A percentile compares a stretch with the other conserved stretches of the same genome.
These are phyloP conservation scores for Ctena decussata DNA, from an alignment of 2,888 invertebrate species.

Conservation along the genomic window DNA sequence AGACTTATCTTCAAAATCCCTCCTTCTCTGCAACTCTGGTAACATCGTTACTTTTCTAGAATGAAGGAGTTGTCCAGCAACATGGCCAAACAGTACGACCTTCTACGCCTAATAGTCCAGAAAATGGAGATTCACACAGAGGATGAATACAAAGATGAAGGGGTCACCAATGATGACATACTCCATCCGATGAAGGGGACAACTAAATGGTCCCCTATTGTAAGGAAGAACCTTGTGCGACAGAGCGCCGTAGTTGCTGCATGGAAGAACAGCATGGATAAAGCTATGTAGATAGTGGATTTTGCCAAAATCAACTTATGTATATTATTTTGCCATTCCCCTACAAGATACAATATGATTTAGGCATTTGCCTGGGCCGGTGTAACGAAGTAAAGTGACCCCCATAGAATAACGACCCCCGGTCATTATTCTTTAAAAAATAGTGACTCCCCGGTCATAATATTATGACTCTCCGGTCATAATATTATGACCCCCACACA, in stretches of 20 bases:
- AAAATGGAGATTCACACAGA: slow-evolving; percentile 98
- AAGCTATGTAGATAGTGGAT: not conserved
- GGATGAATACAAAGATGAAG: slow-evolving; percentile 95
- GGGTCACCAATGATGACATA: slow-evolving; percentile 48
- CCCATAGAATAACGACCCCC: too few relatives aligned
- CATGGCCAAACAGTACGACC: slow-evolving; percentile 92
- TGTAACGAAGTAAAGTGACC: too few relatives aligned
- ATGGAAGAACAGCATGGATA: slow-evolving; percentile 56
- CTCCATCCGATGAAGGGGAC: not conserved
- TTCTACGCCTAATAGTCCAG: slow-evolving; percentile 91
- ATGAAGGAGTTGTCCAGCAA: slow-evolving; percentile 91
- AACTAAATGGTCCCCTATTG: slow-evolving; percentile 47
- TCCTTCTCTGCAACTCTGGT: too few relatives aligned
- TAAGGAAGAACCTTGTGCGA: slow-evolving; percentile 54
- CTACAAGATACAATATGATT: too few relatives aligned
- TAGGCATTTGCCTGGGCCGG: too few relatives aligned
- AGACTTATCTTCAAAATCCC: too few relatives aligned
- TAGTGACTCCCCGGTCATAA: too few relatives aligned
- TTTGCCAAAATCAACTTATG: too few relatives aligned
- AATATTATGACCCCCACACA: too few relatives aligned
- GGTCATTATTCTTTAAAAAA: too few relatives aligned
- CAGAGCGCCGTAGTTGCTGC: slow-evolving; percentile 63
- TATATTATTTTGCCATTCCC: too few relatives aligned
- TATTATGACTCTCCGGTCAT: too few relatives aligned
- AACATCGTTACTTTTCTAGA: slow-evolving; percentile 76